These are phyloP conservation scores for Hystrix brachyura DNA, from an alignment of 2,113 vertebrate genomes.

Conservation along the genomic window DNA sequence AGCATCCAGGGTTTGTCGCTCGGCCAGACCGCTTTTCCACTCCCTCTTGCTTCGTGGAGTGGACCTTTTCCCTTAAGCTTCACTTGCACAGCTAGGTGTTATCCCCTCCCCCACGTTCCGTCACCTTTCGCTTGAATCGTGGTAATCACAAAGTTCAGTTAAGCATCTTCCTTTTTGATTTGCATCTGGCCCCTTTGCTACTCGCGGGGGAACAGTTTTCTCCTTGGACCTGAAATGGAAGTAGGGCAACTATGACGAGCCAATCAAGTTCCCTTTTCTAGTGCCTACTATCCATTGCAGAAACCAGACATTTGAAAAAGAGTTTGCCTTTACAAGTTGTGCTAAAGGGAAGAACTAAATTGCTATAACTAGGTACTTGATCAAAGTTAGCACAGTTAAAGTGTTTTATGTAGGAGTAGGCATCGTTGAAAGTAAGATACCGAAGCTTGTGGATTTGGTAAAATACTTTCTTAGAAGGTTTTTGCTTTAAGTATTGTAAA, in stretches of 20 bases:
- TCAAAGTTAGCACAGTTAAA: neutral
- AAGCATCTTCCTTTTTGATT: neutral
- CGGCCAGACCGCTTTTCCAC: neutral
- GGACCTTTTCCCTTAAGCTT: neutral
- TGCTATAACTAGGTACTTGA: neutral
- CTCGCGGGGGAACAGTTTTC: slow-evolving; percentile 10
- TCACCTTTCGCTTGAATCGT: neutral
- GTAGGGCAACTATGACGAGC: slow-evolving; percentile 55
- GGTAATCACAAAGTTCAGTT: slow-evolving; percentile 32
- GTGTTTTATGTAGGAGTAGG: neutral
- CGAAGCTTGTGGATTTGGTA: neutral
- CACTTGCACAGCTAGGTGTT: too few relatives aligned
- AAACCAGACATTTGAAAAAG: slow-evolving; percentile 67
- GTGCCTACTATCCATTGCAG: slow-evolving; percentile 43
- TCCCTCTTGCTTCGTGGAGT: neutral
- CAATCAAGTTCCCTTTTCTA: slow-evolving; percentile 68
- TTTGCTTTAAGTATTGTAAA: neutral
- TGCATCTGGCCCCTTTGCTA: neutral
- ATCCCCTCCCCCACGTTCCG: neutral
- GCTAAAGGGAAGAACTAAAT: neutral
- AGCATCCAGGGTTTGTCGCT: slow-evolving; percentile 38
- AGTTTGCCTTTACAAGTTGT: slow-evolving; percentile 17
- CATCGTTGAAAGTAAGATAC: neutral
- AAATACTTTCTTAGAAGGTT: neutral
- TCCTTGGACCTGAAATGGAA: slow-evolving; percentile 70